Evolutionary conservation across 2,888 invertebrate genomes (phyloP).

Genomic region (Portevinia maculata): DNA sequence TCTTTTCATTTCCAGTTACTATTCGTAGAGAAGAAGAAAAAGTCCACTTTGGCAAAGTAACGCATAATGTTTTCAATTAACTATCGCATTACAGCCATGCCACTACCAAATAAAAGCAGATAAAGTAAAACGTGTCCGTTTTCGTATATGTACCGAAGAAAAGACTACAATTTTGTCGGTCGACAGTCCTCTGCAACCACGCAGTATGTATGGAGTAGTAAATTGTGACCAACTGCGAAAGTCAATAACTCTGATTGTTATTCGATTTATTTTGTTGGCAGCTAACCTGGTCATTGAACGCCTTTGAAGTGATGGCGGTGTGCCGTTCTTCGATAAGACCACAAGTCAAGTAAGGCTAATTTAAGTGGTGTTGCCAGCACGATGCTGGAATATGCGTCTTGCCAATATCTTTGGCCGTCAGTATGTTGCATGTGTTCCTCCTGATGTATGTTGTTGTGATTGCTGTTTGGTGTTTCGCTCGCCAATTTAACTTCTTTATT

Average conservation of each 20-base stretch:
- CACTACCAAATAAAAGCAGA: slow-evolving; percentile 2
- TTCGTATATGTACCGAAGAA: not conserved
- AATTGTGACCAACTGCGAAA: slow-evolving; percentile 49
- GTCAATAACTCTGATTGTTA: slow-evolving; percentile 49
- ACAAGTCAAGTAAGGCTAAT: slow-evolving; percentile 26
- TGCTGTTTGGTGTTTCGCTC: not conserved
- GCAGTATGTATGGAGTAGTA: slow-evolving; percentile 32
- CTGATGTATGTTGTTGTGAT: not conserved
- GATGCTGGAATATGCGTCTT: slow-evolving; percentile 9
- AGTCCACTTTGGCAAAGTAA: slow-evolving; percentile 11
- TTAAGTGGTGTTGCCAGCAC: not conserved
- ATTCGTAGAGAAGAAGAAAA: no score
- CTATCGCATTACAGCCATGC: slow-evolving; percentile 16
- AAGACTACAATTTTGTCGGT: slow-evolving; percentile 28
- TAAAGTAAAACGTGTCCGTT: slow-evolving; percentile 11
- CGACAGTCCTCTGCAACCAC: not conserved
- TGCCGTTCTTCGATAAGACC: slow-evolving; percentile 1
- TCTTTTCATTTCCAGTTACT: no score
- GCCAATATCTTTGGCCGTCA: not conserved
- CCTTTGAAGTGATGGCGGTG: slow-evolving; percentile 11
- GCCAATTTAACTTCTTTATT: not conserved
- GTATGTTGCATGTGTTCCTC: not conserved
- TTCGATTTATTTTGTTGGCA: slow-evolving; percentile 56
- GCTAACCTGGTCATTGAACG: slow-evolving; percentile 35
- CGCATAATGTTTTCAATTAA: slow-evolving; percentile 40